These are phyloP conservation scores for Drosophila kuntzei DNA, from an alignment of 2,888 invertebrate genomes.

Conservation along the genomic window DNA sequence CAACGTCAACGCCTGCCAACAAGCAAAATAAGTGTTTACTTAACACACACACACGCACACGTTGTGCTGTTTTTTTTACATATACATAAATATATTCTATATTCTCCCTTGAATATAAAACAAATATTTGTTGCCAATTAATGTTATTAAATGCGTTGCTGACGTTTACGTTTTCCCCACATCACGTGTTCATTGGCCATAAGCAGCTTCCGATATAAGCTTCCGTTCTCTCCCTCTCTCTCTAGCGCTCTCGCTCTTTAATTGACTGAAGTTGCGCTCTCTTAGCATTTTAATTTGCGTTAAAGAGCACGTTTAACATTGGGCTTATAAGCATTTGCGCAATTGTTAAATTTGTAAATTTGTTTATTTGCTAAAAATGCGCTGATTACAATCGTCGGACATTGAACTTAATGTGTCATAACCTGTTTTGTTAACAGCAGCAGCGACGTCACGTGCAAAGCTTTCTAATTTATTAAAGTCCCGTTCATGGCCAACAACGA, in stretches of 20 bases:
- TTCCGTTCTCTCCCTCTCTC: constrained; percentile 20
- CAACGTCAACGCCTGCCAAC: constrained; percentile 14
- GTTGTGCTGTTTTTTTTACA: not conserved
- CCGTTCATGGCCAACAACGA: not conserved
- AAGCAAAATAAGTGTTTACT: constrained; percentile 42
- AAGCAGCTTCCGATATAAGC: constrained; percentile 51
- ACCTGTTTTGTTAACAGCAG: not conserved
- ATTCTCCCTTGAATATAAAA: constrained; percentile 5
- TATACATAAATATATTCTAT: constrained; percentile 1
- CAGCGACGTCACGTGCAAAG: constrained; percentile 10
- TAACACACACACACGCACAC: constrained; percentile 19
- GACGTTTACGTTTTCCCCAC: constrained; percentile 16
- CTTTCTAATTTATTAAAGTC: constrained; percentile 8
- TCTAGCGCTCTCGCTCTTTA: constrained; percentile 1
- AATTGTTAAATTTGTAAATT: constrained; percentile 13
- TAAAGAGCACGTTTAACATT: not conserved
- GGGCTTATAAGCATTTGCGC: not conserved
- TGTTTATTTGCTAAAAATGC: not conserved
- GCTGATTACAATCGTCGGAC: constrained; percentile 6
- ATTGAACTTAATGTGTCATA: constrained; percentile 15
- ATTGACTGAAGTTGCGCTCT: constrained; percentile 13
- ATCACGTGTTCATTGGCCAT: constrained; percentile 55
- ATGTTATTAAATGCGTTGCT: constrained; percentile 38
- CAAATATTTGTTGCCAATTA: constrained; percentile 53
- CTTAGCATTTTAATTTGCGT: constrained; percentile 9